Evolutionary conservation across 2,113 vertebrate genomes (phyloP), one percentile per base, ranked within the genome.

Genomic region (Condylura cristata): DNA sequence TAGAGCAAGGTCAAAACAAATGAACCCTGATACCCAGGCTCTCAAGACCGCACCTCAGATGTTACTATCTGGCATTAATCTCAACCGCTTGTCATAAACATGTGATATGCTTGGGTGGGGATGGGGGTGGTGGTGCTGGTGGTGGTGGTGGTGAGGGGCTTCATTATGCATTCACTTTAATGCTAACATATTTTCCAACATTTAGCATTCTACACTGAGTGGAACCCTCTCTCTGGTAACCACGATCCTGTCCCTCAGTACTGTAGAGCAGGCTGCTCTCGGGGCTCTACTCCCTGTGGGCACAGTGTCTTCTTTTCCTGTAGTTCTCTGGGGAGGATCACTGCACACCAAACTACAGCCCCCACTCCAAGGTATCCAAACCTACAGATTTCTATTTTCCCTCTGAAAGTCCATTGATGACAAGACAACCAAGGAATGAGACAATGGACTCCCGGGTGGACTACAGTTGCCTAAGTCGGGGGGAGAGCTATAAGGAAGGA

Each of bases 1-100:
- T 65, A 90, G 56, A 82, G n/a, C 2, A 28, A 81, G 94, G 53
- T 93, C 78, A 95, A 89, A 91, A 66, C 93, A 90, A 96, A 94
- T 53, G 72, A 86, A 95, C 60, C 61, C 56, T 24, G 86, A 65
- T 37, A 26, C 60, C 2, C n/a, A 94, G 95, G 39, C 88, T 74
- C 90, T 79, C 24, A 30, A 65, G 46, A 58, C 46, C 0, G 0
- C 30, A 53, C 72, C 24, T 82, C 32, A 48, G 39, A n/a, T n/a
- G 61, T 10, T 39, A 78, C 56, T 63, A 81, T 46, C 34, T 46
- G 76, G 26, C 74, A 93, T 74, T 78, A 56, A 71, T 90, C 78
- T 63, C 80, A 79, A 26, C 34, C 65, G n/a, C 51, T 80, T 86
- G 28, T 80, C 44, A 74, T 22, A 70, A 66, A 83, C 41, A 72